Evolutionary conservation across 2,113 vertebrate species (phyloP), one percentile per base, ranked within the genome.

Genomic region (Morone saxatilis): DNA sequence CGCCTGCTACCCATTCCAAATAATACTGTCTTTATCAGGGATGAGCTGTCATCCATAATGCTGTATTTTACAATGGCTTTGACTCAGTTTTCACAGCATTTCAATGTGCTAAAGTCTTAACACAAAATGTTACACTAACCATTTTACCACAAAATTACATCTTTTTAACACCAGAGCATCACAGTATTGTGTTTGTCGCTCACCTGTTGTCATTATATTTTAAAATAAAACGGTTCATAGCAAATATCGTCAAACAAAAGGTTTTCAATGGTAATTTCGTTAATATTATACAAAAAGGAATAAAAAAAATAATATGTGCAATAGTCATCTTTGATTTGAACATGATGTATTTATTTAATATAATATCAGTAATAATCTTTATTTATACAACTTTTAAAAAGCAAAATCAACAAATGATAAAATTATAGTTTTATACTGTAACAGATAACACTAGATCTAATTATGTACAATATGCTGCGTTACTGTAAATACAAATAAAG

Each of bases 31-130:
- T 59, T 70, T 16, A 65, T 74, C 40, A 38, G 47, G 69, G 63
- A 40, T 43, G 19, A 69, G 14, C n/a, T 76, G 51, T 75, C 22
- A 40, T 71, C 57, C 45, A 25, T 25, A 48, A 65, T 74, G 11
- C 71, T 47, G 66, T 65, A 41, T 77, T 86, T 76, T 71, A 62
- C 63, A 53, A 3, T 43, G 53, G 78, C 69, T 80, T 83, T 86
- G 75, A 84, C 81, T 85, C 86, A 72, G 62, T 63, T 43, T 73
- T 70, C 7, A 36, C 36, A 20, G 4, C 7, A 12, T 72, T 48
- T 53, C 12, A 36, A 14, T 63, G 11, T 68, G 47, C 50, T 79
- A 60, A 78, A 57, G 69, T 48, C 41, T 71, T 8, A 8, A 53
- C 6, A 19, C 38, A 45, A 20, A 45, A 50, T 56, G 8, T 40